phyloP scores from a whole-genome alignment of 1,140 invertebrate genomes.

The Catajapyx aquilonaris region DNA sequence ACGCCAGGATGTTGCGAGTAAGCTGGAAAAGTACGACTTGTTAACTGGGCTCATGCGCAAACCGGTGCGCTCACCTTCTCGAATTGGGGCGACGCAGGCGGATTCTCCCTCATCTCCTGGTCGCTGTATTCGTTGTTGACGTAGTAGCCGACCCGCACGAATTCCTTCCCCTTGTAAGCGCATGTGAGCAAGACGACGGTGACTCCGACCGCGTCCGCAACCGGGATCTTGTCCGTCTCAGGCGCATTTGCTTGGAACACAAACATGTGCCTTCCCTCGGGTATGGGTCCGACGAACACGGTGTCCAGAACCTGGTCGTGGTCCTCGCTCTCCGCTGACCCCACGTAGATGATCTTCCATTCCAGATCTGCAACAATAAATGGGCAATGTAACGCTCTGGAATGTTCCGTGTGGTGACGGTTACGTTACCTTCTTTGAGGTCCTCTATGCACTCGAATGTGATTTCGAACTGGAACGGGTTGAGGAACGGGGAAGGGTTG shows the following conservation, averaged over 20 bases:
- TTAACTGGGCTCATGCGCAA: neutral
- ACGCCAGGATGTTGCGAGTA: slow-evolving; percentile 77
- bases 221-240: slow-evolving; percentile 77
- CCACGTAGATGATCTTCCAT: slow-evolving; percentile 99
- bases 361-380: slow-evolving; percentile 62
- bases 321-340: slow-evolving; percentile 89
- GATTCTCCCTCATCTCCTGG: slow-evolving; percentile 81
- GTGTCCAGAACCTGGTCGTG: slow-evolving; percentile 91
- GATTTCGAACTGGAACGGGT: slow-evolving; percentile 94
- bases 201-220: slow-evolving; percentile 88
- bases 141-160: slow-evolving; percentile 94
- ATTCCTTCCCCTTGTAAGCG: slow-evolving; percentile 81
- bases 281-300: slow-evolving; percentile 91
- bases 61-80: slow-evolving; percentile 44
- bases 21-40: no score
- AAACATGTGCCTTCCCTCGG: slow-evolving; percentile 93
- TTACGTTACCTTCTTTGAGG: slow-evolving; percentile 73
- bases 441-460: slow-evolving; percentile 97
- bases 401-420: no score
- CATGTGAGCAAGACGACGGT: slow-evolving; percentile 92
- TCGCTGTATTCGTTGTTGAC: slow-evolving; percentile 97
- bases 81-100: slow-evolving; percentile 74
- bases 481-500: slow-evolving; percentile 85
- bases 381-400: no score
- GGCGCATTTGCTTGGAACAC: slow-evolving; percentile 92